Evolutionary conservation across 1,140 invertebrate species (phyloP).

Genomic region (Aphidius ervi): DNA sequence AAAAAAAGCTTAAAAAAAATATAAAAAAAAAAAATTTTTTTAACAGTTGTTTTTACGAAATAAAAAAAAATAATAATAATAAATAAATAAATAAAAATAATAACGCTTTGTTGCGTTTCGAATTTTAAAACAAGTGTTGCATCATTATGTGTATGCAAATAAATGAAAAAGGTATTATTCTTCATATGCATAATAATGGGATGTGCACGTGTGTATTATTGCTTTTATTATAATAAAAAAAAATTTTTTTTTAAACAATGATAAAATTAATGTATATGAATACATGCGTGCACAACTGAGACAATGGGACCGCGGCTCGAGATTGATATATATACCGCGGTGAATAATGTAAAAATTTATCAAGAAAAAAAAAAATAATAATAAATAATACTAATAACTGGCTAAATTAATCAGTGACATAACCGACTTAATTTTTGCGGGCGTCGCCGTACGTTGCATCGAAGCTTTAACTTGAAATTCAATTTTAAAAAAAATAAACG

Average conservation of each 20-base stretch:
- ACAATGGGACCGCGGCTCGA: slow-evolving; percentile 14
- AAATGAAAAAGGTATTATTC: slow-evolving; percentile 19
- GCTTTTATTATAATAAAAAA: slow-evolving; percentile 8
- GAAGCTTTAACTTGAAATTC: background rate
- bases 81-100: no score
- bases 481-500: no score
- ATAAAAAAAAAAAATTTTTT: slow-evolving; percentile 20
- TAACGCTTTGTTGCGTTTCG: slow-evolving; percentile 21
- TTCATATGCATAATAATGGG: slow-evolving; percentile 13
- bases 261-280: slow-evolving; percentile 9
- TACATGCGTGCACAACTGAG: slow-evolving; percentile 19
- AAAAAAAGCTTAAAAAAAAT: slow-evolving; percentile 12
- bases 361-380: slow-evolving; percentile 5
- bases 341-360: slow-evolving; percentile 9
- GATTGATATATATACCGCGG: background rate
- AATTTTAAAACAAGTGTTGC: slow-evolving; percentile 22
- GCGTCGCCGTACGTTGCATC: slow-evolving; percentile 1
- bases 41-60: slow-evolving; percentile 27
- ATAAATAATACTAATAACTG: background rate
- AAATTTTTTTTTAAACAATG: slow-evolving; percentile 1
- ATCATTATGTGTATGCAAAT: slow-evolving; percentile 21
- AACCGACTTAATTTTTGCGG: slow-evolving; percentile 1
- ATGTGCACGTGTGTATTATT: slow-evolving; percentile 21
- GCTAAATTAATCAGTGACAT: background rate
- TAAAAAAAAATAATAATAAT: slow-evolving; percentile 1